These are phyloP conservation scores for Drosophila pullipes DNA, from an alignment of 2,888 invertebrate species.

Conservation along the genomic window DNA sequence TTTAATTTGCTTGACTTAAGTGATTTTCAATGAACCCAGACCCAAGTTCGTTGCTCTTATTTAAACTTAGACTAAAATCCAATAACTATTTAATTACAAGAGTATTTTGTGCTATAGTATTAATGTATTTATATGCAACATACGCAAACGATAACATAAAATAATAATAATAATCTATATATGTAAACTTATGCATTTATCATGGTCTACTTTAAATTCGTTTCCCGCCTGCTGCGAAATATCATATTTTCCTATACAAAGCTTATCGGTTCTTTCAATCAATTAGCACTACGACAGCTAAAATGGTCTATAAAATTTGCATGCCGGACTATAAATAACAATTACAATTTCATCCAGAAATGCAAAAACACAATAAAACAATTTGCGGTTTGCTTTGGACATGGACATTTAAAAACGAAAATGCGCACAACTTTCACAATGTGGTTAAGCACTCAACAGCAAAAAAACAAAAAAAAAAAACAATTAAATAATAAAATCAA, in stretches of 20 bases:
- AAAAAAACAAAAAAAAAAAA: constrained; percentile 27
- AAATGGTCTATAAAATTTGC: constrained; percentile 40
- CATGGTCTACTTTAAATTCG: not conserved
- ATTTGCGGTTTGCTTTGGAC: constrained; percentile 64
- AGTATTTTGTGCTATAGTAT: not conserved
- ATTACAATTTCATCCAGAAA: constrained; percentile 63
- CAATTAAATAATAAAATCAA: constrained; percentile 42
- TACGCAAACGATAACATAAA: too few species aligned
- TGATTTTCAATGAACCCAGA: not conserved
- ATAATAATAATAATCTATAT: not conserved
- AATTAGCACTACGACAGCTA: constrained; percentile 43
- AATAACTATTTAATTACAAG: not conserved
- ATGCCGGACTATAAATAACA: constrained; percentile 60
- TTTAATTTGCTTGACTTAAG: not conserved
- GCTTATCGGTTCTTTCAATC: constrained; percentile 21
- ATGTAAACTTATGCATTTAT: not conserved
- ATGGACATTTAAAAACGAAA: constrained; percentile 31
- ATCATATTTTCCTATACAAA: constrained; percentile 6
- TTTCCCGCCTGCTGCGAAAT: not conserved
- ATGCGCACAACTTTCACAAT: constrained; percentile 45
- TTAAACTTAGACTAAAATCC: not conserved
- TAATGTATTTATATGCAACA: too few species aligned
- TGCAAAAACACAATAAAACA: constrained; percentile 65
- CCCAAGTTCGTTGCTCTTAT: not conserved
- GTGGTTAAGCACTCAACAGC: constrained; percentile 55